Evolutionary conservation across 2,797 vertebrate species (phyloP), one percentile per base, ranked within the genome.

Genomic region (Falco biarmicus): DNA sequence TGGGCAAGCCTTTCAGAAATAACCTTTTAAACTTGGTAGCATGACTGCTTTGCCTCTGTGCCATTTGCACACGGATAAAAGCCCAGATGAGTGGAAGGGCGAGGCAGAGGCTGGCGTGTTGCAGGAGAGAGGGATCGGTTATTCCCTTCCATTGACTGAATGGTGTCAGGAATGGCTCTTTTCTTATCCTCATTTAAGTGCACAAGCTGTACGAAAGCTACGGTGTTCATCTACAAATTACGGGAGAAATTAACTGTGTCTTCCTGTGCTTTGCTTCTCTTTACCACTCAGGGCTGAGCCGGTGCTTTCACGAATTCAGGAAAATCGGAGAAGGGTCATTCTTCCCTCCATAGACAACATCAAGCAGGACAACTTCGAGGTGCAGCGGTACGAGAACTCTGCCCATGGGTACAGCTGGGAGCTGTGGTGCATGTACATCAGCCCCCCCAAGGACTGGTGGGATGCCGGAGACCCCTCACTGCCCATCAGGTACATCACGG

Each of bases 351-450:
- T 99, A 12, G 99, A 99, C 98, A 99, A 99, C 98, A 99, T 99
- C 98, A 99, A 99, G 90, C 98, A 99, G 60, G 99, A 99, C 89
- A 99, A 98, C 5, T 99, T 99, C 1, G 99, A 99, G 97, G 98
- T 99, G 97, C 99, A 99, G 96, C 99, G 98, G 37, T 99, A 99
- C 0, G 99, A 99, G 97, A 99, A 99, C 98, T 99, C 99, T 0
- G 99, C 98, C 11, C 99, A 99, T 0, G 99, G 99, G 56, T 99
- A 99, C 98, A 99, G 99, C 98, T 99, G 99, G 99, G 99, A 99
- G 97, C 98, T 99, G 69, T 99, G 99, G 99, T 99, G 99, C 97
- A 99, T 99, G 99, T 99, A 99, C 97, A 99, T 99, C 98, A 99
- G 98, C 96, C 99, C 99, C 2, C 99, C 99, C 5, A 99, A 99